phyloP scores from a whole-genome alignment of 2,888 invertebrate genomes.

The Zygothrica quintamaculata region DNA sequence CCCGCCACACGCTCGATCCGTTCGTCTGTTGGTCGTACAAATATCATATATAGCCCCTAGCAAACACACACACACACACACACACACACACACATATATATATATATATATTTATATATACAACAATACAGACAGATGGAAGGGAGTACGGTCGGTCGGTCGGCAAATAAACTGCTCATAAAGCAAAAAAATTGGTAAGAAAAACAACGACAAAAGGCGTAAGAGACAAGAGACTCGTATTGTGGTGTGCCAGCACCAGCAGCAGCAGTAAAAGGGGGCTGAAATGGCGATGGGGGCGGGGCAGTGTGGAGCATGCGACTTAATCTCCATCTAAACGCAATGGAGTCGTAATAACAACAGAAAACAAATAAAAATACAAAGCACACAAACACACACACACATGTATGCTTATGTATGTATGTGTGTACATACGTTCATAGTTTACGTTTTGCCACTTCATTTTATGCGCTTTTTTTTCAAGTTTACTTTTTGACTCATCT shows the following conservation, averaged over 20 bases:
- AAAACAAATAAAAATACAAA: slow-evolving; percentile 72
- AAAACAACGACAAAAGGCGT: slow-evolving; percentile 51
- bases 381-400: slow-evolving; percentile 27
- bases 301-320: slow-evolving; percentile 55
- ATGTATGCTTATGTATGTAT: slow-evolving; percentile 25
- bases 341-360: slow-evolving; percentile 77
- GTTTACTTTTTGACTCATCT: slow-evolving; percentile 62
- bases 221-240: slow-evolving; percentile 33
- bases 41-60: slow-evolving; percentile 51
- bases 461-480: slow-evolving; percentile 59
- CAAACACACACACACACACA: slow-evolving; percentile 27
- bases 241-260: slow-evolving; percentile 4
- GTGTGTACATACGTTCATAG: slow-evolving; percentile 58
- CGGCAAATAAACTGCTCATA: slow-evolving; percentile 78
- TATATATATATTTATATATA: too few relatives aligned
- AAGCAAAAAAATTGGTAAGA: slow-evolving; percentile 62
- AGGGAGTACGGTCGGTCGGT: slow-evolving; percentile 4
- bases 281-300: slow-evolving; percentile 2
- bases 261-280: not conserved
- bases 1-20: slow-evolving; percentile 9
- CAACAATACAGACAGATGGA: too few relatives aligned
- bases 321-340: slow-evolving; percentile 79
- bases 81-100: slow-evolving; percentile 12
- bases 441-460: slow-evolving; percentile 79
- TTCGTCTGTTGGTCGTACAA: slow-evolving; percentile 23